Evolutionary conservation across 2,888 invertebrate genomes (phyloP).

Genomic region (Resseliella maxima): DNA sequence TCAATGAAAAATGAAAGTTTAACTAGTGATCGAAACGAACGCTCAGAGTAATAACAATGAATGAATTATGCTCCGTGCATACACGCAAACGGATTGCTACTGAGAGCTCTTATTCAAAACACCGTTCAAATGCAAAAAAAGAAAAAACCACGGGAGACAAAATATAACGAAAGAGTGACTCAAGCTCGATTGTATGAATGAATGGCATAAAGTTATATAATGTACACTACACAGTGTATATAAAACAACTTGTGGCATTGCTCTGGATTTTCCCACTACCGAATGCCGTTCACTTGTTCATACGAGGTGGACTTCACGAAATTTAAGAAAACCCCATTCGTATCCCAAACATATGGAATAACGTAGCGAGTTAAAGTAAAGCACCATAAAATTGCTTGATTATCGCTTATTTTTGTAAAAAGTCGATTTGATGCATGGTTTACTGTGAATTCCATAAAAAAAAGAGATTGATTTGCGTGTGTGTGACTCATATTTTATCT

Average conservation of each 20-base stretch:
- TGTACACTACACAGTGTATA: background rate
- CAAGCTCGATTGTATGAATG: background rate
- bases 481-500: background rate
- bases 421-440: background rate
- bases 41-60: background rate
- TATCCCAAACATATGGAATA: background rate
- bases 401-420: background rate
- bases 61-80: background rate
- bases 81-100: background rate
- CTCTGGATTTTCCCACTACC: slow-evolving; percentile 47
- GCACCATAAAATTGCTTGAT: background rate
- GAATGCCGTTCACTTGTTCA: background rate
- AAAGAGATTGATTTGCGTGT: background rate
- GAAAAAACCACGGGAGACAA: background rate
- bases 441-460: background rate
- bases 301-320: background rate
- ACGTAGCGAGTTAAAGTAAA: background rate
- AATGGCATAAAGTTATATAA: background rate
- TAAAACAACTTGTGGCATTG: slow-evolving; percentile 28
- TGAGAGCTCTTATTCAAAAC: background rate
- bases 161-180: background rate
- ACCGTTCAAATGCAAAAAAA: background rate
- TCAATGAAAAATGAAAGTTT: slow-evolving; percentile 43
- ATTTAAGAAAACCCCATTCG: background rate
- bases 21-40: background rate